These are phyloP conservation scores for Paralvinella palmiformis DNA, from an alignment of 1,140 invertebrate genomes.

Conservation along the genomic window DNA sequence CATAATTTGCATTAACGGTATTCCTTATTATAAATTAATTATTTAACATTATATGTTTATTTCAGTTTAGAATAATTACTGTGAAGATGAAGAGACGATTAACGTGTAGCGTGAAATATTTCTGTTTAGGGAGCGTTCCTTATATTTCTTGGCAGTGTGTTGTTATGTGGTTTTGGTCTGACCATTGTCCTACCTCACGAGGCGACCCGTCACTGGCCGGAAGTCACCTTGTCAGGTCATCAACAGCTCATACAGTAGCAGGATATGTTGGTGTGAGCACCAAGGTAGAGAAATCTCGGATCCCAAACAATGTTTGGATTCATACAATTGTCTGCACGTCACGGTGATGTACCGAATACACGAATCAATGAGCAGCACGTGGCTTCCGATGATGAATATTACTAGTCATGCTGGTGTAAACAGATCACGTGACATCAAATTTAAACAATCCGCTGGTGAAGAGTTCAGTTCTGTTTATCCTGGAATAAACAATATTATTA, in stretches of 20 bases:
- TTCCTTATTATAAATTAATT: too few species aligned
- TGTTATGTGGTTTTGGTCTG: slow-evolving; percentile 6
- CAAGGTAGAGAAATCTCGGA: neutral
- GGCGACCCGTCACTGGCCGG: slow-evolving; percentile 2
- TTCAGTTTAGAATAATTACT: too few species aligned
- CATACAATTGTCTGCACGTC: slow-evolving; percentile 9
- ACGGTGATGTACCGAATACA: neutral
- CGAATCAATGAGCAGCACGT: too few species aligned
- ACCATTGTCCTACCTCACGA: slow-evolving; percentile 10
- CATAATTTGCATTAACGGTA: too few species aligned
- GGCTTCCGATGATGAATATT: too few species aligned
- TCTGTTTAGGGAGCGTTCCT: slow-evolving; percentile 10
- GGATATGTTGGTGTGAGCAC: neutral
- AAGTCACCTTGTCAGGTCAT: slow-evolving; percentile 2
- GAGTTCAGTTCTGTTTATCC: too few species aligned
- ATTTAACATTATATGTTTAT: too few species aligned
- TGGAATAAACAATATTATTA: too few species aligned
- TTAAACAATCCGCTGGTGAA: too few species aligned
- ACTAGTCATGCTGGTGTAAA: too few species aligned
- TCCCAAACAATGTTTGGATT: neutral
- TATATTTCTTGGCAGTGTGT: slow-evolving; percentile 8
- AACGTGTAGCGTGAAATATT: slow-evolving; percentile 8
- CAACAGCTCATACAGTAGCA: neutral
- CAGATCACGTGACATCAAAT: too few species aligned
- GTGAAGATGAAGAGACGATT: too few species aligned